Conservation (phyloP, 2,888 invertebrate species). For the Synergus laeviventris region DNA sequence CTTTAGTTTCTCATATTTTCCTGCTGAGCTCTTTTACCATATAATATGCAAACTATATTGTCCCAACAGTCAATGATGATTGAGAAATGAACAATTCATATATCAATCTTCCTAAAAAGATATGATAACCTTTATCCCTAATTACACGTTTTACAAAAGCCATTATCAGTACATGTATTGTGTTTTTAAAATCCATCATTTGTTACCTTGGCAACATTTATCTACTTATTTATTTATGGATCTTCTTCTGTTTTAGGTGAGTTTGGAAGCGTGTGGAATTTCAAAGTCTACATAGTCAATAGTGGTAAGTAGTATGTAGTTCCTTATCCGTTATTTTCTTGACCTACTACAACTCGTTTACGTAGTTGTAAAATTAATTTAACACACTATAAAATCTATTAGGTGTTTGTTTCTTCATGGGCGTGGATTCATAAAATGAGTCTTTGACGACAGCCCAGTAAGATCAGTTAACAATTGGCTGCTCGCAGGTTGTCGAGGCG, state of each 20-base stretch:
- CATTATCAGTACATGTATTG: not conserved
- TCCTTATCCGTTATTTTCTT: not conserved
- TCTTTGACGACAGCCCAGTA: conserved; percentile 17
- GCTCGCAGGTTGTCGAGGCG: conserved; percentile 43
- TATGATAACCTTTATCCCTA: not conserved
- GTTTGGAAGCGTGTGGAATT: not conserved
- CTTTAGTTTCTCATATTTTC: conserved; percentile 12
- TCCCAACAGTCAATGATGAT: not conserved
- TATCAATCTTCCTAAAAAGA: not conserved
- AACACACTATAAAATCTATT: not conserved
- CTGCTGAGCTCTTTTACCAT: conserved; percentile 7
- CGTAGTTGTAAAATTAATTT: not conserved
- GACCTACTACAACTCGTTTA: not conserved
- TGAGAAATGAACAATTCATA: conserved; percentile 7
- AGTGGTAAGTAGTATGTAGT: not conserved
- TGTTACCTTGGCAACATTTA: not conserved
- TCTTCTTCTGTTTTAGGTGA: not conserved
- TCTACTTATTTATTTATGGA: not conserved
- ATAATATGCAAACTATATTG: not conserved
- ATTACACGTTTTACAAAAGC: not conserved
- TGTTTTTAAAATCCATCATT: not conserved
- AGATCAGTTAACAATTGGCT: conserved; percentile 38
- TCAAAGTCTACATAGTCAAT: not conserved
- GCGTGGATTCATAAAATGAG: conserved; percentile 29
- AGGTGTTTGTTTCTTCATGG: conserved; percentile 8